These are phyloP conservation scores for Brachyptera risi DNA, from an alignment of 2,888 invertebrate genomes.

Conservation along the genomic window DNA sequence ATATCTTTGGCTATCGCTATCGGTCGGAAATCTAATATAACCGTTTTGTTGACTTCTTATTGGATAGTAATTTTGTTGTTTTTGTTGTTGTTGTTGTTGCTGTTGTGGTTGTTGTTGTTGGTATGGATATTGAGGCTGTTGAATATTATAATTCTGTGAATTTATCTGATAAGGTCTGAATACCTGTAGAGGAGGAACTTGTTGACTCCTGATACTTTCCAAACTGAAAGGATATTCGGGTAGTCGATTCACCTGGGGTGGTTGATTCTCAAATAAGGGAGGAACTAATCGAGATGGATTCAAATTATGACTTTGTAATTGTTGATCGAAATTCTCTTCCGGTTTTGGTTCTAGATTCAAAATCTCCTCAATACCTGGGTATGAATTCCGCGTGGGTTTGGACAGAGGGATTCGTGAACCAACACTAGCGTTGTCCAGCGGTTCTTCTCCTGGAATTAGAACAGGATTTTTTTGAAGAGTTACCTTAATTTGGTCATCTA, in stretches of 20 bases:
- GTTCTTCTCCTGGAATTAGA: too few relatives aligned
- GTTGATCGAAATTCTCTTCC: neutral
- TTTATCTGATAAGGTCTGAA: neutral
- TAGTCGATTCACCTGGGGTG: neutral
- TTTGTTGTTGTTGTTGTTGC: too few relatives aligned
- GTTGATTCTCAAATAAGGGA: neutral
- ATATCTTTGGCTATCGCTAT: too few relatives aligned
- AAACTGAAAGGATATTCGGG: neutral
- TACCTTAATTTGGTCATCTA: too few relatives aligned
- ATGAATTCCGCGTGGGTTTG: neutral
- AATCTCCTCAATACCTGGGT: neutral
- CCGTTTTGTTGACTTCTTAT: neutral
- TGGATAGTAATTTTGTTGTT: too few relatives aligned
- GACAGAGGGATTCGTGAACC: neutral
- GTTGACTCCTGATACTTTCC: neutral
- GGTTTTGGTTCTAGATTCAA: neutral
- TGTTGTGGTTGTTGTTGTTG: slow-evolving; percentile 1
- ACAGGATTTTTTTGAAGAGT: too few relatives aligned
- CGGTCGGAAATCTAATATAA: neutral
- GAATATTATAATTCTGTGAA: neutral
- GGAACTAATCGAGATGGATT: neutral
- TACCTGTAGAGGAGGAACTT: neutral
- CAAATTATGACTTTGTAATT: neutral
- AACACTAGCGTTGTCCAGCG: neutral
- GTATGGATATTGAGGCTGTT: neutral